A percentile compares a stretch with the other conserved stretches of the same genome.
Evolutionary conservation across 2,113 vertebrate species (phyloP).

Genomic region (Gasterosteus aculeatus): DNA sequence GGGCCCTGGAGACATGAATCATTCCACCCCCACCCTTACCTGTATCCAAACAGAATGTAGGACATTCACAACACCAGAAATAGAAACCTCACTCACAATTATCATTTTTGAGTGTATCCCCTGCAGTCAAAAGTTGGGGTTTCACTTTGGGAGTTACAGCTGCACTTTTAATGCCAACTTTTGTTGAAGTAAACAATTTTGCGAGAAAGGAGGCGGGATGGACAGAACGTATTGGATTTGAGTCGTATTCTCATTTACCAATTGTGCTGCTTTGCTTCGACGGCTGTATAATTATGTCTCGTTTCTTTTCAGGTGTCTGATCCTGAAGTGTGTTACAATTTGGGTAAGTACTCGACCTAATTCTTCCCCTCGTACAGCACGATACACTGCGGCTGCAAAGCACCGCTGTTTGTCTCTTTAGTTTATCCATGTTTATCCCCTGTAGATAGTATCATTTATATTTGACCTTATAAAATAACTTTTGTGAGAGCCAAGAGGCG

Average conservation of each 20-base stretch:
- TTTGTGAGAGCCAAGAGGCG: neutral
- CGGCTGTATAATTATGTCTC: constrained; percentile 3
- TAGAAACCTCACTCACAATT: constrained; percentile 78
- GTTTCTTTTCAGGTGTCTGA: constrained; percentile 60
- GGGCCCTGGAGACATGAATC: constrained; percentile 79
- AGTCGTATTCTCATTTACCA: constrained; percentile 14
- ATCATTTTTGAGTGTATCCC: constrained; percentile 73
- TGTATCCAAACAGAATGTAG: constrained; percentile 81
- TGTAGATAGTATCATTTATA: neutral
- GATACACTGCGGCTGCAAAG: neutral
- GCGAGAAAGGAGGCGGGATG: neutral
- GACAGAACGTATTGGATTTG: neutral
- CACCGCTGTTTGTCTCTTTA: neutral
- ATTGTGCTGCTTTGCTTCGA: neutral
- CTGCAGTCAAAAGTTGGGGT: constrained; percentile 75
- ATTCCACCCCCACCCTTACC: constrained; percentile 78
- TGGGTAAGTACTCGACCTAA: constrained; percentile 60
- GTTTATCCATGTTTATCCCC: neutral
- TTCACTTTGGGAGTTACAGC: constrained; percentile 63
- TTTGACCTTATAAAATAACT: neutral
- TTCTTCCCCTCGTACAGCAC: constrained; percentile 2
- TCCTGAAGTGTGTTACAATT: constrained; percentile 49
- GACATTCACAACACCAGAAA: constrained; percentile 78
- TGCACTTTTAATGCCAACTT: constrained; percentile 65
- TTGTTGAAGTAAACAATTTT: constrained; percentile 62